Evolutionary conservation across 2,888 invertebrate genomes (phyloP), one percentile per base, ranked within the genome.

Genomic region (Aspidapion aeneum): DNA sequence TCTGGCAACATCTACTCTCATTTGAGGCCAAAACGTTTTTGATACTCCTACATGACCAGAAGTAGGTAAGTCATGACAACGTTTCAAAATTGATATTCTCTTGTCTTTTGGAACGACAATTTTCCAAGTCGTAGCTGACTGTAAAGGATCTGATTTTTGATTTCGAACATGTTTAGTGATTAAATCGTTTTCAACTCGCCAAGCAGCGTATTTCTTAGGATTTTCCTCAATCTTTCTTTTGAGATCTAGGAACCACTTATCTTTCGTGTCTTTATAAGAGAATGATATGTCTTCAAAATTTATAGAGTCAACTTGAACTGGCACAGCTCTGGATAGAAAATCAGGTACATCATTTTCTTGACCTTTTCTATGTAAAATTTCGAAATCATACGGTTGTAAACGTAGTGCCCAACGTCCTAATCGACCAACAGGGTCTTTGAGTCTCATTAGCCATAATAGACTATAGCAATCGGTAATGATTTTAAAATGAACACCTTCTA

Each of bases 361-460:
- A 1, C 66, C 67, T 16, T 61, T 64, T n/a, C 67, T 55, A 50
- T 68, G 65, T 17, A 69, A 51, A 3, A 73, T 55, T 1, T 67
- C 51, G 57, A 68, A 72, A 56, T 66, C 63, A 57, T 63, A 71
- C 16, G 57, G 68, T 35, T 70, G 72, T 1, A 60, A 21, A 3
- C 57, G 55, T 1, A 66, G 18, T 0, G 55, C 51, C 66, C 63
- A 66, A 35, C 66, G 58, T 3, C 21, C 63, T 1, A 66, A 66
- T 1, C 61, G 55, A 1, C 63, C 66, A n/a, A 22, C 20, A 1
- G 68, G 64, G 49, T 70, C 62, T 57, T 71, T 68, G 1, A 63
- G 21, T 18, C 59, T 58, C 7, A 22, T 20, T 3, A 65, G 35
- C 62, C 63, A 65, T 21, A 51, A 21, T 7, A 65, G 49, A 12